Percentiles rank a stretch among this genome's conserved stretches.
These are phyloP conservation scores for Strigamia transsilvanica DNA, from an alignment of 2,888 invertebrate species.

Conservation along the genomic window DNA sequence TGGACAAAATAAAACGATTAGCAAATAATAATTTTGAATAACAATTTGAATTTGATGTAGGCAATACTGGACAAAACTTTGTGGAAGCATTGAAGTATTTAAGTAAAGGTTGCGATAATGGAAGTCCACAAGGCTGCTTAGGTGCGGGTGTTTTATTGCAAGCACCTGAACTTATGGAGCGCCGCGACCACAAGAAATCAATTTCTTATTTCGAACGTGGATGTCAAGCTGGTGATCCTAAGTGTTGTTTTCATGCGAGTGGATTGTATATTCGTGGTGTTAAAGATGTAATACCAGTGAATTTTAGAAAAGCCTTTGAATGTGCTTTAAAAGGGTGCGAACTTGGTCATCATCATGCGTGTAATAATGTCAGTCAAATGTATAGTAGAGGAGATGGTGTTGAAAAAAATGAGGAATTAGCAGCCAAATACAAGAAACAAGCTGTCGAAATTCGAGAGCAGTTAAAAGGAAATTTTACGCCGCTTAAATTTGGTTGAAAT, in stretches of 20 bases:
- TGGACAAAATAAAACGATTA: neutral
- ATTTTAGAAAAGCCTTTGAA: conserved; percentile 80
- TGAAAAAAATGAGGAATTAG: conserved; percentile 74
- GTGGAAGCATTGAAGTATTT: conserved; percentile 76
- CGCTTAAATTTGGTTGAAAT: conserved; percentile 55
- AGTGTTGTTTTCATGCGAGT: conserved; percentile 82
- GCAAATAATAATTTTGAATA: neutral
- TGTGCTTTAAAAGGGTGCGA: conserved; percentile 84
- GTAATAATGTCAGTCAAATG: conserved; percentile 90
- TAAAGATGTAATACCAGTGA: conserved; percentile 69
- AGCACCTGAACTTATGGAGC: neutral
- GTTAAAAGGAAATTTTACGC: conserved; percentile 62
- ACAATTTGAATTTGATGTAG: conserved; percentile 48
- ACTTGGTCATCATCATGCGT: conserved; percentile 83
- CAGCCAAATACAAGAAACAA: conserved; percentile 76
- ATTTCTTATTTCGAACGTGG: conserved; percentile 67
- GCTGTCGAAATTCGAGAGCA: conserved; percentile 78
- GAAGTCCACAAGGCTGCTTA: conserved; percentile 76
- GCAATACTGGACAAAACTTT: conserved; percentile 68
- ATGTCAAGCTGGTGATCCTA: conserved; percentile 67
- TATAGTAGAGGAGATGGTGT: conserved; percentile 84
- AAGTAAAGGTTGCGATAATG: conserved; percentile 79
- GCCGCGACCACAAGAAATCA: conserved; percentile 63
- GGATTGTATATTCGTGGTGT: conserved; percentile 81
- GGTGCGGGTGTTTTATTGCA: conserved; percentile 75